Evolutionary conservation across 2,888 invertebrate genomes (phyloP), one percentile per base, ranked within the genome.

Genomic region (Plebejus argus): DNA sequence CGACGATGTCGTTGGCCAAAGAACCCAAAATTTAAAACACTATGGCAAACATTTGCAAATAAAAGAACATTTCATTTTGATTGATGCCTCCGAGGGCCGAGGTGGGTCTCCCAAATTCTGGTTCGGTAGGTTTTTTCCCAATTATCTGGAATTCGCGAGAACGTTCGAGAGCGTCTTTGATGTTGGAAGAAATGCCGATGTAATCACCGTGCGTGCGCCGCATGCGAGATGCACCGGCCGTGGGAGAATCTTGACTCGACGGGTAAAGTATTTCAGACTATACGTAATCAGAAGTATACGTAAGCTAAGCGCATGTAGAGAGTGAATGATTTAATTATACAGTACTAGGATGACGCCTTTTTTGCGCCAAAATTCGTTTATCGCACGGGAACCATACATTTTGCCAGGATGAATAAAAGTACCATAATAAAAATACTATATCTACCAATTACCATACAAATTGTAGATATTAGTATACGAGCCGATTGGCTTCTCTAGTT

Each of bases 81-180:
- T 61, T 61, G 61, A 61, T 72, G 45, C n/a, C 20, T 6, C 71
- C 71, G 20, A 23, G 72, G 39, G 2, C 71, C 71, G 20, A 23
- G 72, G 72, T 20, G 23, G 71, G 35, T 39, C 71, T 23, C 7
- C 72, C 20, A 23, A 20, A 72, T 49, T 72, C 49, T 23, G 49
- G 72, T 72, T 18, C 45, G 72, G 72, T n/a, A 72, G 10, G 71
- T 72, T 72, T 72, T 72, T 72, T 49, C 72, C 45, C 72, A 72
- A 72, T 72, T 72, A 72, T 72, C 72, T 23, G 45, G 39, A 72
- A 72, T 72, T 72, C 72, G 72, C 45, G 39, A 23, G 23, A 61
- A 61, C 61, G 20, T 45, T 23, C 72, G 23, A 49, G 49, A 10
- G 6, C 45, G 72, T 6, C 72, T 72, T 72, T 72, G 72, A 72